Evolutionary conservation across 2,797 vertebrate genomes (phyloP), one percentile per base, ranked within the genome.

Genomic region (Hirundo rustica): DNA sequence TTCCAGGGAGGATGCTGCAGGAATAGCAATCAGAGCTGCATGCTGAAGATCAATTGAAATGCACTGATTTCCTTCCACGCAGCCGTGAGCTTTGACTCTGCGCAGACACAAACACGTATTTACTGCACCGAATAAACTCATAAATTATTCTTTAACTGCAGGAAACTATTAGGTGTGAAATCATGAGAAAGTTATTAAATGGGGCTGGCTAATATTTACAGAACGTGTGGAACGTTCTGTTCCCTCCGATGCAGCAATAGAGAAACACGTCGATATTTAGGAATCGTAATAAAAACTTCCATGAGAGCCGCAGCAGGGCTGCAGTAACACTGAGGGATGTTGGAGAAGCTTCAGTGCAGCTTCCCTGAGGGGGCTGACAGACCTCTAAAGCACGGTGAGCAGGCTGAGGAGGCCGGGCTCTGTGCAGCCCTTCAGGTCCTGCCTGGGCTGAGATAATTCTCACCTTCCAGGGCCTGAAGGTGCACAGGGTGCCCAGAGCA

Each of bases 401-500:
- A 23, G 9, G 5, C 16, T 0, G 0, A 18, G n/a, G 34, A 65
- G 3, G 8, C 26, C 3, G 3, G 20, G 60, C 10, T 23, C 40
- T 50, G 21, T 9, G 68, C 48, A 54, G 1, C 61, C 53, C 54
- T 21, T 8, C 54, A 27, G 48, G 34, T 13, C 54, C 54, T 10
- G 17, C 54, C 8, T 13, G 30, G 27, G 64, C 3, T 13, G 18
- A 36, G 5, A 3, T 1, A 1, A 11, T 0, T 32, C 58, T 17
- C 48, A 9, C 55, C 47, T 38, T 29, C 13, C 72, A 60, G 54
- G 3, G 32, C 42, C 57, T n/a, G 34, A 25, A 40, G 64, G 18
- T 30, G 60, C 10, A n/a, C 10, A 6, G 67, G 9, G 7, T 44
- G 13, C 21, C 10, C 82, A 67, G 53, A 66, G 71, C 5, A 53